phyloP scores from a whole-genome alignment of 2,888 invertebrate species.

The Dugesia japonica region DNA sequence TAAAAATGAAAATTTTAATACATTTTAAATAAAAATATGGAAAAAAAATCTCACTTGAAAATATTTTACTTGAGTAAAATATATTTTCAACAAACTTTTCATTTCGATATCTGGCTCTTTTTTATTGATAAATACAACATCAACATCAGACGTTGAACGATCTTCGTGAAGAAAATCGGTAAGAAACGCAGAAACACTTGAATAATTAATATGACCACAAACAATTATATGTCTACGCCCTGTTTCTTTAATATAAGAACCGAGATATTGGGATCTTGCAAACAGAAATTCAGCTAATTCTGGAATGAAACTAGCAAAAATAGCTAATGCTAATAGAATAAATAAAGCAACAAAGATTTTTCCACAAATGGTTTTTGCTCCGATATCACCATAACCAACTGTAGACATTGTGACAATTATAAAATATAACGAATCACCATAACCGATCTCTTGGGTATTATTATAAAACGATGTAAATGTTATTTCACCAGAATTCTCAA shows the following conservation, averaged over 20 bases:
- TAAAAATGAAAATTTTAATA: too few relatives aligned
- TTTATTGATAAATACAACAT: conserved; percentile 97
- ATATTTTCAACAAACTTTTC: conserved; percentile 98
- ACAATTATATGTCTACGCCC: conserved; percentile 99
- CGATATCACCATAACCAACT: conserved; percentile 33
- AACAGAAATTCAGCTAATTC: conserved; percentile 98
- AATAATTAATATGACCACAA: conserved; percentile 96
- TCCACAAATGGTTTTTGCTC: conserved; percentile 28
- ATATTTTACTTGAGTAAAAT: conserved; percentile 76
- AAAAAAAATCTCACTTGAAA: conserved; percentile 37
- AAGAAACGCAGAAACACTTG: conserved; percentile 94
- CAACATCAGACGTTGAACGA: conserved; percentile 89
- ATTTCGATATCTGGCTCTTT: conserved; percentile 97
- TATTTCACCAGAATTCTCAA: conserved; percentile 38
- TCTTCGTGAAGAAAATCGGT: conserved; percentile 99
- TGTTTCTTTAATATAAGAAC: conserved; percentile 95
- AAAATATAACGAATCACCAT: conserved; percentile 33
- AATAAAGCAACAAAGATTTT: conserved; percentile 31
- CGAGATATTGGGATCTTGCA: conserved; percentile 95
- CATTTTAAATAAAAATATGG: too few relatives aligned
- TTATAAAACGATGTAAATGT: not conserved
- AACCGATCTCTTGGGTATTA: conserved; percentile 12
- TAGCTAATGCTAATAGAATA: conserved; percentile 55
- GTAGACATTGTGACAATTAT: conserved; percentile 34
- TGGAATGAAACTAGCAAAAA: conserved; percentile 99